These are phyloP conservation scores for Zophobas atratus DNA, from an alignment of 1,140 invertebrate genomes.

Conservation along the genomic window DNA sequence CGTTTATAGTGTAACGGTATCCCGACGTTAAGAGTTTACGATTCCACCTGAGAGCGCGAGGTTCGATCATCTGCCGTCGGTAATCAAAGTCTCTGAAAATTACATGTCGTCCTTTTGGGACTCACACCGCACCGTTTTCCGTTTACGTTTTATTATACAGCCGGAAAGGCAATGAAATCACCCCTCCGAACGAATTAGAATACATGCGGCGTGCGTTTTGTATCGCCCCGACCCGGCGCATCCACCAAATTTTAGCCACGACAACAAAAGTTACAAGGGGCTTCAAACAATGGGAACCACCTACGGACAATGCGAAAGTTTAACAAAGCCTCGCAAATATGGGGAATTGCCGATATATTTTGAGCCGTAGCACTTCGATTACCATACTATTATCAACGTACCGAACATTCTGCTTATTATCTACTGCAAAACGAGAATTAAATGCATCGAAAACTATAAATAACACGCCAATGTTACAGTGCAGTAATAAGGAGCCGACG, in stretches of 20 bases:
- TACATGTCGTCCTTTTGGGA: conserved; percentile 35
- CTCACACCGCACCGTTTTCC: conserved; percentile 14
- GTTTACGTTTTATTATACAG: conserved; percentile 27
- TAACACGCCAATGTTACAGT: no score
- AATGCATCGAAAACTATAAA: no score
- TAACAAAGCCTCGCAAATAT: no score
- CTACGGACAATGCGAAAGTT: no score
- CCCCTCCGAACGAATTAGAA: conserved; percentile 8
- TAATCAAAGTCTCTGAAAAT: conserved; percentile 38
- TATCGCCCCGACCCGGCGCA: conserved; percentile 9
- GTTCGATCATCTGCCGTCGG: conserved; percentile 34
- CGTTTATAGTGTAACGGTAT: conserved; percentile 48
- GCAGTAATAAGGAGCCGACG: no score
- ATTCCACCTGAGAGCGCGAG: conserved; percentile 48
- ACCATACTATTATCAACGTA: no score
- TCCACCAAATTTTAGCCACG: conserved; percentile 16
- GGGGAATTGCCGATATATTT: no score
- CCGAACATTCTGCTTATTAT: no score
- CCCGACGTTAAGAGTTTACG: conserved; percentile 51
- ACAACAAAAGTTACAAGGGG: no score
- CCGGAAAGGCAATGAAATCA: conserved; percentile 10
- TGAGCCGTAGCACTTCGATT: no score
- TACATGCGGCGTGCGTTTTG: neutral
- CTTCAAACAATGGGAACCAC: no score
- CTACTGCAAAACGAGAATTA: no score